Conservation (phyloP, 2,113 vertebrate genomes). For the Leptocoma aspasia region DNA sequence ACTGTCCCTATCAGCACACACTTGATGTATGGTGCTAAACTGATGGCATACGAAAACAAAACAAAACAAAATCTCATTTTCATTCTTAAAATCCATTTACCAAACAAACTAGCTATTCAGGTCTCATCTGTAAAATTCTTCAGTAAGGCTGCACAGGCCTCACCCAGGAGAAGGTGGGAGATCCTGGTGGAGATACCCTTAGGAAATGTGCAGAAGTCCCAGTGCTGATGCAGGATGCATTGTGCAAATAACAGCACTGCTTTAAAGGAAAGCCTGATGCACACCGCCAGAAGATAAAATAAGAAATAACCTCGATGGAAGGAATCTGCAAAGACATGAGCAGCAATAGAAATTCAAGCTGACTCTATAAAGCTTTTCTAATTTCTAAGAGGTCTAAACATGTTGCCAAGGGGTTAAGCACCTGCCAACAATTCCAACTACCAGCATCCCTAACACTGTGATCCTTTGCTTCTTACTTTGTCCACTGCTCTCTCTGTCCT, state of each 20-base stretch:
- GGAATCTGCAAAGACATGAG: neutral
- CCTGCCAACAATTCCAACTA: neutral
- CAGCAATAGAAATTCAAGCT: neutral
- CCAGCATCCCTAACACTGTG: neutral
- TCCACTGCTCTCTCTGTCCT: neutral
- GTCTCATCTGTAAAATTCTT: neutral
- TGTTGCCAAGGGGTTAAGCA: neutral
- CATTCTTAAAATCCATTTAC: conserved; percentile 26
- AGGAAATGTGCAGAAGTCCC: neutral
- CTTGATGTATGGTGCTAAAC: conserved; percentile 35
- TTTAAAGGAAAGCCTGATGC: neutral
- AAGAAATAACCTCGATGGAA: neutral
- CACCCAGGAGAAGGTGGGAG: neutral
- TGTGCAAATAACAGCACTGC: neutral
- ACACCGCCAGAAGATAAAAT: neutral
- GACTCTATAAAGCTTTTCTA: neutral
- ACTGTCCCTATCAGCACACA: conserved; percentile 21
- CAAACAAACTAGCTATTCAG: neutral
- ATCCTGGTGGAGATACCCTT: neutral
- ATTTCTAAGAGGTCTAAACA: neutral
- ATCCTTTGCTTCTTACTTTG: neutral
- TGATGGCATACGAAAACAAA: conserved; percentile 20
- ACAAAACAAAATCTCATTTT: neutral
- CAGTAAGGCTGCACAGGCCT: neutral
- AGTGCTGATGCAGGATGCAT: neutral